phyloP scores from a whole-genome alignment of 2,113 vertebrate genomes.

The Emydura subglobosa region DNA sequence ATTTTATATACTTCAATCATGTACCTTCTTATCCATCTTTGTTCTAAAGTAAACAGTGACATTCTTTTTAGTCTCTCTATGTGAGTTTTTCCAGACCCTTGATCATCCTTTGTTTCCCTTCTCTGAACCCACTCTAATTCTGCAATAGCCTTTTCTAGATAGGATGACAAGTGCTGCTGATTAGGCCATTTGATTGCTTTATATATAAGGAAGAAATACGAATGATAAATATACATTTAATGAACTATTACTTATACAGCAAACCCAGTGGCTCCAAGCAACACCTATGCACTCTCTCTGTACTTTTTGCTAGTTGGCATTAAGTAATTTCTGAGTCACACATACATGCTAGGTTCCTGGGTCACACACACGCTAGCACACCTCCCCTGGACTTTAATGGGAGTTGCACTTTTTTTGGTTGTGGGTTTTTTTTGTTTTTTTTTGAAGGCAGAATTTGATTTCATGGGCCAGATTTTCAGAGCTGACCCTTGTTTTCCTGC shows the following conservation, averaged over 20 bases:
- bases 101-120: not conserved
- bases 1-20: not conserved
- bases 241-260: no score
- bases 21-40: not conserved
- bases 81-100: not conserved
- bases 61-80: no score
- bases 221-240: not conserved
- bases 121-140: not conserved
- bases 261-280: no score
- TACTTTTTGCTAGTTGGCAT: no score
- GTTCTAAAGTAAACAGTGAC: not conserved
- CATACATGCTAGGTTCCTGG: no score
- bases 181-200: not conserved
- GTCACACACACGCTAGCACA: not conserved
- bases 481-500: not conserved
- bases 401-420: no score
- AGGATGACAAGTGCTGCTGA: not conserved
- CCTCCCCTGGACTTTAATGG: not conserved
- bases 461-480: not conserved
- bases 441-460: not conserved
- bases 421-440: no score
- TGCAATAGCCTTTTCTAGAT: not conserved
- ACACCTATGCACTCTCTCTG: no score
- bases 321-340: no score
- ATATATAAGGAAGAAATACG: not conserved